Base-by-base conservation (phyloP, 2,797 vertebrate species). In the Muscicapa comitata region DNA sequence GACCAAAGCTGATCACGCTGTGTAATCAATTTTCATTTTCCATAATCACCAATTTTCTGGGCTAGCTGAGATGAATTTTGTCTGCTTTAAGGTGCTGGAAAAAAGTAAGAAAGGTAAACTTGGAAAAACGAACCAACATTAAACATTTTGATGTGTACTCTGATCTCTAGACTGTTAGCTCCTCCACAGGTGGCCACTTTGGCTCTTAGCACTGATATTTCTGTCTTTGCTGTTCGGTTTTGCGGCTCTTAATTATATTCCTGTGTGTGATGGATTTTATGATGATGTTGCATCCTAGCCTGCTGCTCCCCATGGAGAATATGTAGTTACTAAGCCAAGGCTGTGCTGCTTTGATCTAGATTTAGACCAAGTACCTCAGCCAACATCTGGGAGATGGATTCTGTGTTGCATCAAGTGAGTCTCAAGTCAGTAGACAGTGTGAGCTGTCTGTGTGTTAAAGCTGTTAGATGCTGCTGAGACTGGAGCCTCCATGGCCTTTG, bases 211-310 rank as follows among this genome's bases (percentile, higher is more conserved):
- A 23, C 48, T 59, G 55, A 25, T 84, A 7, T 81, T 86, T 89
- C 57, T 79, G 57, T 71, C 31, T 35, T 84, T 19, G 6, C 26
- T 61, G 45, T n/a, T 91, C 45, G 62, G 33, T 72, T 91, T 89
- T 89, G 89, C 58, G 89, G 42, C 24, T 92, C 31, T 74, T 87
- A 61, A 43, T 43, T 77, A 35, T 74, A 14, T 37, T 83, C 31
- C 75, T 75, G 42, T 4, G 17, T 86, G 59, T 57, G 84, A 74
- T 82, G 86, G 72, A 65, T 80, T 92, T 83, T 82, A 74, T 84
- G 74, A 50, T 55, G 40, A n/a, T 1, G 2, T 18, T 76, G 45
- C 31, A 61, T 50, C 28, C 43, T 85, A 72, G 23, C n/a, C 42
- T 71, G 9, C 31, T 82, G 61, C 54, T 90, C 4, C 21, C 54